Evolutionary conservation across 2,797 vertebrate genomes (phyloP).

Genomic region (Neosalanx taihuensis): DNA sequence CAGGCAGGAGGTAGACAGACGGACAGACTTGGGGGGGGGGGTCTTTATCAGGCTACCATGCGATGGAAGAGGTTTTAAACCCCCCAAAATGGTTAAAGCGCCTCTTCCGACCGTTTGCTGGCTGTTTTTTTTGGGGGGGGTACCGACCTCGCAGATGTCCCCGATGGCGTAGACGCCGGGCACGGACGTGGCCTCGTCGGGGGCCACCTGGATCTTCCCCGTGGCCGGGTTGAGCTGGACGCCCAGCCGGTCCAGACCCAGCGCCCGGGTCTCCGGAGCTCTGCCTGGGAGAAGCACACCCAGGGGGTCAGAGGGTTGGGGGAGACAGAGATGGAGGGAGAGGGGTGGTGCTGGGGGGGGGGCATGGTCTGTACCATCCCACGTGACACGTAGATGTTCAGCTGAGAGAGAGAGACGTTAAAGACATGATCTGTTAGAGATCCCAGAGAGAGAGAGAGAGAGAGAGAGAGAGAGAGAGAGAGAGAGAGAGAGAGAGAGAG

Average conservation of each 20-base stretch:
- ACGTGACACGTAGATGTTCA: no score
- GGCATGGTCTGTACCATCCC: no score
- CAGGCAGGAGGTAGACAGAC: no score
- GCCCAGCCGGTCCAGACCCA: constrained; percentile 80
- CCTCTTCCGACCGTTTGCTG: no score
- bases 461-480: constrained; percentile 1
- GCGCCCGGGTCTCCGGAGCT: constrained; percentile 76
- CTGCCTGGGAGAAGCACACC: constrained; percentile 74
- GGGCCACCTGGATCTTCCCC: constrained; percentile 85
- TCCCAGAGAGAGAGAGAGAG: not conserved
- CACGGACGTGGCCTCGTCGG: constrained; percentile 82
- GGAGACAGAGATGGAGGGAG: no score
- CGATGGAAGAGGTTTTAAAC: not conserved
- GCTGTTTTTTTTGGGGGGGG: not conserved
- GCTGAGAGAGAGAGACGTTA: no score
- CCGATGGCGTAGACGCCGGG: constrained; percentile 90
- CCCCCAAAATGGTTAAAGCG: no score
- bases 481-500: not conserved
- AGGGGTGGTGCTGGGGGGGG: no score
- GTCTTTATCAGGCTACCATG: not conserved
- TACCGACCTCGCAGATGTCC: constrained; percentile 85
- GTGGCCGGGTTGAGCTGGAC: constrained; percentile 74
- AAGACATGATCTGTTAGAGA: no score
- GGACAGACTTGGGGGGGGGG: not conserved
- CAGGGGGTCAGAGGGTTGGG: constrained; percentile 23